Base-by-base conservation (phyloP, 2,113 vertebrate species). In the Gobio gobio region DNA sequence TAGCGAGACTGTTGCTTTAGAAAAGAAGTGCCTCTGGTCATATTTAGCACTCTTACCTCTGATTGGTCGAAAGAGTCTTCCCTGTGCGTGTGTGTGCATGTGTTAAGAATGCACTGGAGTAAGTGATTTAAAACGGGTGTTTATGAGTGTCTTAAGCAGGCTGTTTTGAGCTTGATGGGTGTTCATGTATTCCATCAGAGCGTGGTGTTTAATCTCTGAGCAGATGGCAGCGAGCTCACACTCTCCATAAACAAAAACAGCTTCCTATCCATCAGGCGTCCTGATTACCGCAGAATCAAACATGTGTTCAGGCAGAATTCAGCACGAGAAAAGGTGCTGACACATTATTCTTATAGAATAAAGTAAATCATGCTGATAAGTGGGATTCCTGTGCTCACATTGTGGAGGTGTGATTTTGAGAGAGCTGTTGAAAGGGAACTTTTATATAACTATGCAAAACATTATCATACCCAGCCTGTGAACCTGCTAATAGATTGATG, bases 161-260 rank as follows among this genome's bases (percentile, higher is more conserved):
- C 49, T 56, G 80, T 66, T 83, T 83, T 83, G 66, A 72, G 47
- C 80, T 83, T 83, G 80, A 83, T 83, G 66, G 66, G 47, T 72
- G 49, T 83, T 83, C 72, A 72, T 83, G 47, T 83, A 72, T 83
- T 83, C 66, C 49, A 83, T 83, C 80, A 72, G 80, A 83, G 80
- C 49, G 10, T 83, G 80, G 66, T 83, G 80, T 83, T 83, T 83
- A 72, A 72, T 83, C 80, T 72, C 49, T 9, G 49, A 83, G 66
- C 80, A 83, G 64, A 83, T 83, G 80, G 80, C 80, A 40, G 79
- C 4, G 5, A 72, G 80, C 80, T 70, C 80, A 72, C 80, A 58
- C 80, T 72, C 66, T 70, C 64, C 66, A 83, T 83, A 83, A 83
- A 83, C 80, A 83, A 83, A 78, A 83, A 83, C 80, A 83, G 80